These are phyloP conservation scores for Aspidiotus destructor DNA, from an alignment of 2,888 invertebrate genomes.

Conservation along the genomic window DNA sequence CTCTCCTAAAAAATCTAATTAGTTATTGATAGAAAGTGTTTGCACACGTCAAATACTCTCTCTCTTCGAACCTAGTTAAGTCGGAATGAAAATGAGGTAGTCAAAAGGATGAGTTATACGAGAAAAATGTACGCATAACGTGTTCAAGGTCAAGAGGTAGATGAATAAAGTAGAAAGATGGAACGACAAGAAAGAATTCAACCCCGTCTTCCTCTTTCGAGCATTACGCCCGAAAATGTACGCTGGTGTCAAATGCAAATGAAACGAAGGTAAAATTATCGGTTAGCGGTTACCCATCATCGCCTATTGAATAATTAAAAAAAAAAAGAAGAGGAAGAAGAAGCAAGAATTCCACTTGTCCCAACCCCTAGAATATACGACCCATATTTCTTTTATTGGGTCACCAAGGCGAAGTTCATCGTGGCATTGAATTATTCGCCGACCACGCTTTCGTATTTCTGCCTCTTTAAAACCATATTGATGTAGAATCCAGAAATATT, in stretches of 20 bases:
- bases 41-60: too few relatives aligned
- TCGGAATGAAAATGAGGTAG: too few relatives aligned
- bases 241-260: conserved; percentile 24
- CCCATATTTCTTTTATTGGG: conserved; percentile 29
- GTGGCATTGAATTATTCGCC: conserved; percentile 22
- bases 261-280: conserved; percentile 25
- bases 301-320: conserved; percentile 10
- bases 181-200: too few relatives aligned
- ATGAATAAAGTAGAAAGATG: too few relatives aligned
- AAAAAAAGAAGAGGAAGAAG: neutral
- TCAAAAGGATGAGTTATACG: too few relatives aligned
- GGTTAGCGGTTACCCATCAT: conserved; percentile 8
- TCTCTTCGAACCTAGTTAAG: too few relatives aligned
- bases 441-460: conserved; percentile 15
- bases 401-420: conserved; percentile 23
- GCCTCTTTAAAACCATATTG: neutral
- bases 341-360: conserved; percentile 17
- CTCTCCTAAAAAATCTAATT: too few relatives aligned
- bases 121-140: too few relatives aligned
- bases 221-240: neutral
- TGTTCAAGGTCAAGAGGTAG: too few relatives aligned
- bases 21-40: too few relatives aligned
- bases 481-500: neutral
- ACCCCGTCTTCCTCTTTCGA: too few relatives aligned
- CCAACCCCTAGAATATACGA: conserved; percentile 20